Evolutionary conservation across 2,888 invertebrate genomes (phyloP).

Genomic region (Cancer borealis): DNA sequence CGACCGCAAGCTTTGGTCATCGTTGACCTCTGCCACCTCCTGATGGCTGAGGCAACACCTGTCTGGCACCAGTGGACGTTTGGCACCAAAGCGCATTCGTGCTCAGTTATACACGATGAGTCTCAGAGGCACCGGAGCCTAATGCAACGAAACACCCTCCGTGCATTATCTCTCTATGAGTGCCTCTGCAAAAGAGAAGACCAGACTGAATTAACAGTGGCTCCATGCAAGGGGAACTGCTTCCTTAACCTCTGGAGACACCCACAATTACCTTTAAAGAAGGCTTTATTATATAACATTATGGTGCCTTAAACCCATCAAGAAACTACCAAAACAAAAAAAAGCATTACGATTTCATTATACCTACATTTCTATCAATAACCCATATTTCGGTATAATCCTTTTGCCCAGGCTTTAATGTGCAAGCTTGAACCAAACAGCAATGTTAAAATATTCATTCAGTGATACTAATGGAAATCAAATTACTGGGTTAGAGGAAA

Average conservation of each 20-base stretch:
- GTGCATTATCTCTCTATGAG: constrained; percentile 77
- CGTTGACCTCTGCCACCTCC: constrained; percentile 74
- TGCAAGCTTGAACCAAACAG: constrained; percentile 2
- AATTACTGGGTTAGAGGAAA: constrained; percentile 43
- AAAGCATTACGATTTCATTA: constrained; percentile 59
- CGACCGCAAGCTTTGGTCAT: constrained; percentile 66
- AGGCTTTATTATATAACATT: constrained; percentile 49
- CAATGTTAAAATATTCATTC: background rate
- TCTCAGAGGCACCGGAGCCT: constrained; percentile 77
- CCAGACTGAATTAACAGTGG: constrained; percentile 77
- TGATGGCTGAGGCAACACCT: constrained; percentile 70
- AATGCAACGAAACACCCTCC: constrained; percentile 77
- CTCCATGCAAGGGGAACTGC: constrained; percentile 75
- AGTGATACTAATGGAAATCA: background rate
- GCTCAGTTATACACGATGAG: constrained; percentile 72
- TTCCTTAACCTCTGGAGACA: constrained; percentile 72
- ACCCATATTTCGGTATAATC: constrained; percentile 61
- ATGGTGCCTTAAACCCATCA: constrained; percentile 56
- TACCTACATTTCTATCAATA: constrained; percentile 49
- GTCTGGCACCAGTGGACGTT: constrained; percentile 71
- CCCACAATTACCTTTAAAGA: constrained; percentile 51
- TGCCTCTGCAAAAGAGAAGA: constrained; percentile 77
- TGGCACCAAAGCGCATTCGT: constrained; percentile 70
- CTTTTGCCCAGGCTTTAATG: background rate
- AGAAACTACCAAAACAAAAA: constrained; percentile 48